Evolutionary conservation across 2,888 invertebrate species (phyloP), one percentile per base, ranked within the genome.

Genomic region (Onchidella celtica): DNA sequence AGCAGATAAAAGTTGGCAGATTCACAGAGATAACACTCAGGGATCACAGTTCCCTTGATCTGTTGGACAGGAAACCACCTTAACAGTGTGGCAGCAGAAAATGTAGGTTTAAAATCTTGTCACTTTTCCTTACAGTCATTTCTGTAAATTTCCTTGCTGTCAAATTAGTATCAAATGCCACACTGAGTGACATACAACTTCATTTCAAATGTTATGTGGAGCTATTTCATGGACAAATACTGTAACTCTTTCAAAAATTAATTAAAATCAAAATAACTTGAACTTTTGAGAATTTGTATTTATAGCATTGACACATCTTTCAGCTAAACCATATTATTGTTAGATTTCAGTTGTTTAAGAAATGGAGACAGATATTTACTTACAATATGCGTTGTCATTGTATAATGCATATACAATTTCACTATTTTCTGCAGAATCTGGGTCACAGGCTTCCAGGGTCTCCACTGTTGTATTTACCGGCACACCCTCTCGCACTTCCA

Each of bases 361-460:
- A 63, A 29, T 9, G 0, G 11, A 27, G 27, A n/a, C 27, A 2
- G 14, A 29, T 21, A 24, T 27, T n/a, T 21, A 70, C 81, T 79
- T 57, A 81, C 81, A 83, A 14, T 78, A 55, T 6, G 29, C 17
- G 40, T 68, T 79, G 17, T n/a, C 79, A 24, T 63, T 79, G 76
- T 83, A 82, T 17, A 73, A 74, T 9, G 59, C 59, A 65, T 86
- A 86, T 9, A 4, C n/a, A 14, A 82, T 78, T 0, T 21, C 38
- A 36, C 74, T 81, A 70, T 78, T 66, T 3, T 83, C 85, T 6
- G 83, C 34, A 3, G 65, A 68, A 77, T 90, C 90, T 17, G 83
- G 84, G 59, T 90, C 90, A 81, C 90, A 90, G 0, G 89, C 90
- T 34, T 47, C 47, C 9, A 85, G 87, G 4, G 24, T 79, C 75